Conservation (phyloP, 2,888 invertebrate species). For the Pristionchus mayeri region DNA sequence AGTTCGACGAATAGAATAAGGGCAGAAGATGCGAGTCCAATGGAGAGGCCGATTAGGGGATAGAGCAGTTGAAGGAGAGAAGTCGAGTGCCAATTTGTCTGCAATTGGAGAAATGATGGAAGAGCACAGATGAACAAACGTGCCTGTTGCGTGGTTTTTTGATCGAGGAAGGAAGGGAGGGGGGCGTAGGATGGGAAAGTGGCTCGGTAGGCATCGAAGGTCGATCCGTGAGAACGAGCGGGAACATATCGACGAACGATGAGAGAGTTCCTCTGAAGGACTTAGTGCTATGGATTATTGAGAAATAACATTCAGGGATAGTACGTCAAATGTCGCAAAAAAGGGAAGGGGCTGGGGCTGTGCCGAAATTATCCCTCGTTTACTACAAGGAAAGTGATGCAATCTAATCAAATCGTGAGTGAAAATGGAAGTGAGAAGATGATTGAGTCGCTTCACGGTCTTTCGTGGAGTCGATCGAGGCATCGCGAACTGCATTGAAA, state of each 20-base stretch:
- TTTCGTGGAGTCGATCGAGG: background rate
- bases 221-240: background rate
- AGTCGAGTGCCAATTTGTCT: background rate
- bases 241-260: slow-evolving; percentile 21
- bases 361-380: too few relatives aligned
- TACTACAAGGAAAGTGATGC: too few relatives aligned
- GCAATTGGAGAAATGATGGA: background rate
- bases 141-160: background rate
- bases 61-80: background rate
- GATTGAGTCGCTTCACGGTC: background rate
- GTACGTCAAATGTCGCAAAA: too few relatives aligned
- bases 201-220: background rate
- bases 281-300: too few relatives aligned
- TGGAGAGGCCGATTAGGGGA: background rate
- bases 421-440: background rate
- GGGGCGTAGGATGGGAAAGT: background rate
- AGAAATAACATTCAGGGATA: too few relatives aligned
- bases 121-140: background rate
- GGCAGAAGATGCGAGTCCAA: background rate
- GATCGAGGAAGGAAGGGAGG: background rate
- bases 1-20: background rate
- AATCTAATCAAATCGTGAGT: background rate
- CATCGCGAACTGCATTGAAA: background rate
- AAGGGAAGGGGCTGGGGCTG: too few relatives aligned
- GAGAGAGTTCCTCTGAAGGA: background rate